Evolutionary conservation across 2,797 vertebrate genomes (phyloP).

Genomic region (Champsocephalus gunnari): DNA sequence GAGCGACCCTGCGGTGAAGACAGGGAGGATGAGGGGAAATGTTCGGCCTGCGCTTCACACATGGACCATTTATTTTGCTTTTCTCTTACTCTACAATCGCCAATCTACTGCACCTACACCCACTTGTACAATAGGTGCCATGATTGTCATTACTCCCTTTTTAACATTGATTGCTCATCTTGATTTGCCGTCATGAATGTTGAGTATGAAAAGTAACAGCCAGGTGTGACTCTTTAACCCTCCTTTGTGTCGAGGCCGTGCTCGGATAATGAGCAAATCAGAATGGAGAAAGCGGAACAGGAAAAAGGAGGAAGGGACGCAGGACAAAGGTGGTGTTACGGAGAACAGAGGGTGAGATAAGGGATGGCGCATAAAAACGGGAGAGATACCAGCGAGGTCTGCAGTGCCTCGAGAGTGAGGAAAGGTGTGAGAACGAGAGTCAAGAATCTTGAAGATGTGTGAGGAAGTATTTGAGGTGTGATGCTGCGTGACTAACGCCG

Average conservation of each 20-base stretch:
- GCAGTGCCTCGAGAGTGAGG: constrained; percentile 15
- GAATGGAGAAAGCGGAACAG: constrained; percentile 24
- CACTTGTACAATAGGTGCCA: constrained; percentile 12
- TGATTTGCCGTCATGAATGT: constrained; percentile 58
- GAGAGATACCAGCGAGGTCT: constrained; percentile 28
- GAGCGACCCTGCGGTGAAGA: constrained; percentile 43
- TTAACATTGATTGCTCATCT: constrained; percentile 42
- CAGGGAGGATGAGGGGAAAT: constrained; percentile 35
- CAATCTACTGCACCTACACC: constrained; percentile 22
- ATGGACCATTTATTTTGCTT: constrained; percentile 26
- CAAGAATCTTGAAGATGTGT: constrained; percentile 62
- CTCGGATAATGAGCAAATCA: constrained; percentile 63
- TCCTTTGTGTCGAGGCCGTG: constrained; percentile 35
- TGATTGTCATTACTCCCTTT: constrained; percentile 42
- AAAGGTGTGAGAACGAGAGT: constrained; percentile 69
- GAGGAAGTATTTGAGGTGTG: constrained; percentile 72
- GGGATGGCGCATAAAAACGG: constrained; percentile 12
- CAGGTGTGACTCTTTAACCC: constrained; percentile 63
- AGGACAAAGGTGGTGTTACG: constrained; percentile 38
- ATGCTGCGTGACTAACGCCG: constrained; percentile 72
- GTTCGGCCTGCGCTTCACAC: constrained; percentile 32
- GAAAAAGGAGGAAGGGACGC: constrained; percentile 7
- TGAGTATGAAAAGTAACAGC: constrained; percentile 50
- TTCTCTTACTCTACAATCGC: constrained; percentile 34
- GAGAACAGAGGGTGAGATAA: constrained; percentile 40